phyloP scores from a whole-genome alignment of 2,888 invertebrate genomes.

The Apamea epomidion region DNA sequence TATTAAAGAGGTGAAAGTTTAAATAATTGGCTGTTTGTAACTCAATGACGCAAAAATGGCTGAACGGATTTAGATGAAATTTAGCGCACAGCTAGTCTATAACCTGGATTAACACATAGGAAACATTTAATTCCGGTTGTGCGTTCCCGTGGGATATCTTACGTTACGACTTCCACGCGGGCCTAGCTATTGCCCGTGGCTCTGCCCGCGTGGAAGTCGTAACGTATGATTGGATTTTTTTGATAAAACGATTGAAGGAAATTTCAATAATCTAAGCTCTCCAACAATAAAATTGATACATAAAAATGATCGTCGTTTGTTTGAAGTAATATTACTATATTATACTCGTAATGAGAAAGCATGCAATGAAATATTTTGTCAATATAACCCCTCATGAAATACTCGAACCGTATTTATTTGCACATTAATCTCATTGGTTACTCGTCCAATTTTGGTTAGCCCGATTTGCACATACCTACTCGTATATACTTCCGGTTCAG shows the following conservation, averaged over 20 bases:
- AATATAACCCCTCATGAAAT: not conserved
- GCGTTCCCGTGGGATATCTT: not conserved
- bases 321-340: not conserved
- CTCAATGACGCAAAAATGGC: not conserved
- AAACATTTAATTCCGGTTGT: no score
- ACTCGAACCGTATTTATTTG: slow-evolving; percentile 18
- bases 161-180: not conserved
- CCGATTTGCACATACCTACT: not conserved
- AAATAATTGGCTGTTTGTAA: not conserved
- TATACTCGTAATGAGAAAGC: not conserved
- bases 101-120: not conserved
- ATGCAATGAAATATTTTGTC: slow-evolving; percentile 5
- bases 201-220: not conserved
- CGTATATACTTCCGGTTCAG: slow-evolving; percentile 52
- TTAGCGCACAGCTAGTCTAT: not conserved
- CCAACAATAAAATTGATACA: no score
- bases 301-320: not conserved
- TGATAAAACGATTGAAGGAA: not conserved
- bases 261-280: not conserved
- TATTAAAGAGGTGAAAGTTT: not conserved
- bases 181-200: no score
- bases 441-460: slow-evolving; percentile 3
- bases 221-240: not conserved
- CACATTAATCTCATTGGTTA: slow-evolving; percentile 14
- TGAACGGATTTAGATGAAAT: not conserved